Percentiles rank a stretch among this genome's conserved stretches.
Conservation (phyloP, 2,888 invertebrate species). For the Andrena camellia region DNA sequence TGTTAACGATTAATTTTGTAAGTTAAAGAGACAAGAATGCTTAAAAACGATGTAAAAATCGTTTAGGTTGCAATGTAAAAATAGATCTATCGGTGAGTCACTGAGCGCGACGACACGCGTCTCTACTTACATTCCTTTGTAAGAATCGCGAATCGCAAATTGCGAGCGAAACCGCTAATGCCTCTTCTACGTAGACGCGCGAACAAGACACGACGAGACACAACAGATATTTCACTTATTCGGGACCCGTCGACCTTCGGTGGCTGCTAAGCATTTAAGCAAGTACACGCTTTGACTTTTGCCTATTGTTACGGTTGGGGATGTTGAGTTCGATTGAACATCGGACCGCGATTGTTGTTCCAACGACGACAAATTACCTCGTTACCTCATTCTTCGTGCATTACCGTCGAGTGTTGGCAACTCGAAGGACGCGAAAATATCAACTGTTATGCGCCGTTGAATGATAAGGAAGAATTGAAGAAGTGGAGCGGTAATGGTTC, state of each 20-base stretch:
- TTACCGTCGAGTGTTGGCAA: no score
- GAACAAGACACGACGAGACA: neutral
- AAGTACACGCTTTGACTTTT: neutral
- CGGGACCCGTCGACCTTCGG: conserved; percentile 2
- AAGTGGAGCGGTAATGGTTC: neutral
- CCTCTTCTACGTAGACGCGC: neutral
- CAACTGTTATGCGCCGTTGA: neutral
- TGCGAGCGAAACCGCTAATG: neutral
- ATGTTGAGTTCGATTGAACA: neutral
- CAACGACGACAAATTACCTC: neutral
- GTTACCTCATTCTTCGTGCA: neutral
- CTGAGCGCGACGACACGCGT: neutral
- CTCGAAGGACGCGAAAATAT: no score
- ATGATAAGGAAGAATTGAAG: neutral
- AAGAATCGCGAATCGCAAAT: neutral
- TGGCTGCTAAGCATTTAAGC: no score
- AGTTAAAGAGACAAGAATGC: neutral
- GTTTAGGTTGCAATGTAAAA: neutral
- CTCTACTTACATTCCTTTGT: neutral
- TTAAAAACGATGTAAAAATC: neutral
- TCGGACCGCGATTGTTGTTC: neutral
- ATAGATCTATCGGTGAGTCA: conserved; percentile 4
- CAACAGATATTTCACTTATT: neutral
- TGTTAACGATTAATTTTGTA: no score
- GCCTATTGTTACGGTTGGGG: neutral